These are phyloP conservation scores for Sinocyclocheilus rhinocerous DNA, from an alignment of 2,113 vertebrate species.

Conservation along the genomic window DNA sequence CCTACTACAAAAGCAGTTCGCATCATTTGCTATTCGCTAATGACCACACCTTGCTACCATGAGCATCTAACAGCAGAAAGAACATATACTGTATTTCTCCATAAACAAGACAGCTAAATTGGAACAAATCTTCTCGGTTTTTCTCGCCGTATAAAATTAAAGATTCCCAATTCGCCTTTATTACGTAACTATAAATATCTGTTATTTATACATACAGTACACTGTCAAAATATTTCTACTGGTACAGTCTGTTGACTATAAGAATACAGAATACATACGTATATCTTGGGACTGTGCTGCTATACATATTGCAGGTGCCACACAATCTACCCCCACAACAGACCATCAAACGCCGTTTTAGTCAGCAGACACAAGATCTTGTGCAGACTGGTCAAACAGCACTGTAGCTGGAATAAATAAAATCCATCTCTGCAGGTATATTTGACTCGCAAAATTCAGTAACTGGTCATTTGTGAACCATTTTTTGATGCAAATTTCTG, in stretches of 20 bases:
- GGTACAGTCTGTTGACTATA: conserved; percentile 65
- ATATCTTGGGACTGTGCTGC: conserved; percentile 66
- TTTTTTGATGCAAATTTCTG: not conserved
- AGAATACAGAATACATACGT: conserved; percentile 63
- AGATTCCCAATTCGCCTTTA: conserved; percentile 55
- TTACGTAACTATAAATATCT: conserved; percentile 67
- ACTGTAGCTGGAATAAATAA: conserved; percentile 15
- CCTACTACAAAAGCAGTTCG: conserved; percentile 55
- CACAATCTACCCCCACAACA: conserved; percentile 38
- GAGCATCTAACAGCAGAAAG: conserved; percentile 56
- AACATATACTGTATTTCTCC: conserved; percentile 38
- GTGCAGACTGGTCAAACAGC: conserved; percentile 9
- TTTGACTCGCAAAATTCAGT: not conserved
- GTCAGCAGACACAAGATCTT: conserved; percentile 43
- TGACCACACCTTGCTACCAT: conserved; percentile 59
- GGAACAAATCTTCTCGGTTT: conserved; percentile 54
- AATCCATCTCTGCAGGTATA: not conserved
- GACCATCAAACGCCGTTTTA: conserved; percentile 28
- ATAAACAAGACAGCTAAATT: conserved; percentile 59
- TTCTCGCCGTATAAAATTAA: conserved; percentile 51
- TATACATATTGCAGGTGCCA: conserved; percentile 65
- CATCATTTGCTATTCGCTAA: conserved; percentile 64
- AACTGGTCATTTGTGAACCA: not conserved
- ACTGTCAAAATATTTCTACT: conserved; percentile 66
- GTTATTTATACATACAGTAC: conserved; percentile 65